Percentiles rank a stretch among this genome's conserved stretches.
Evolutionary conservation across 2,888 invertebrate genomes (phyloP).

Genomic region (Latrodectus elegans): DNA sequence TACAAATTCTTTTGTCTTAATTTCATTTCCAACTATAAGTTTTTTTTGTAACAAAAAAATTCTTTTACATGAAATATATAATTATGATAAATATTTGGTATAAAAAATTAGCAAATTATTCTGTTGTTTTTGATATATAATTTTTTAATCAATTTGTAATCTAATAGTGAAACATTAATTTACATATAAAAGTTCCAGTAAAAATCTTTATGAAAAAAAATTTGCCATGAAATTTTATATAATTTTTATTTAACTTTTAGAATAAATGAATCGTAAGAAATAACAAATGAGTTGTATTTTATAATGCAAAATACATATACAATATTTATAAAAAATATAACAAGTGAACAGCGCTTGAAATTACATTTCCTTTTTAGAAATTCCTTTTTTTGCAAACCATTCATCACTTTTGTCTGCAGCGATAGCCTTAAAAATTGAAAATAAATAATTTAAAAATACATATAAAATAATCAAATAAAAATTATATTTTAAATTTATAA

Average conservation of each 20-base stretch:
- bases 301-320: too few relatives aligned
- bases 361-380: slow-evolving; percentile 69
- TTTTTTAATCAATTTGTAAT: too few relatives aligned
- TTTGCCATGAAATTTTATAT: background rate
- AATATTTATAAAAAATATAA: too few relatives aligned
- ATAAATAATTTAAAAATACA: slow-evolving; percentile 9
- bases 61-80: too few relatives aligned
- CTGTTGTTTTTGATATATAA: too few relatives aligned
- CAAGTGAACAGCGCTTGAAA: background rate
- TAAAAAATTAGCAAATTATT: too few relatives aligned
- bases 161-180: too few relatives aligned
- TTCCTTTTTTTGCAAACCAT: slow-evolving; percentile 74
- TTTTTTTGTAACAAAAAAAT: too few relatives aligned
- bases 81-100: too few relatives aligned
- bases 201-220: background rate
- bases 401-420: slow-evolving; percentile 80
- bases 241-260: background rate
- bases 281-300: background rate
- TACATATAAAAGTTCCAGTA: background rate
- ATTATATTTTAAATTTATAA: background rate
- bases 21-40: too few relatives aligned
- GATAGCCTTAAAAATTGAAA: slow-evolving; percentile 78
- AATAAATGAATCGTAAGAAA: background rate
- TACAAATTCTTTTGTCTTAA: too few relatives aligned
- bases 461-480: background rate